Evolutionary conservation across 2,797 vertebrate genomes (phyloP).

Genomic region (Ptychobarbus kaznakovi): DNA sequence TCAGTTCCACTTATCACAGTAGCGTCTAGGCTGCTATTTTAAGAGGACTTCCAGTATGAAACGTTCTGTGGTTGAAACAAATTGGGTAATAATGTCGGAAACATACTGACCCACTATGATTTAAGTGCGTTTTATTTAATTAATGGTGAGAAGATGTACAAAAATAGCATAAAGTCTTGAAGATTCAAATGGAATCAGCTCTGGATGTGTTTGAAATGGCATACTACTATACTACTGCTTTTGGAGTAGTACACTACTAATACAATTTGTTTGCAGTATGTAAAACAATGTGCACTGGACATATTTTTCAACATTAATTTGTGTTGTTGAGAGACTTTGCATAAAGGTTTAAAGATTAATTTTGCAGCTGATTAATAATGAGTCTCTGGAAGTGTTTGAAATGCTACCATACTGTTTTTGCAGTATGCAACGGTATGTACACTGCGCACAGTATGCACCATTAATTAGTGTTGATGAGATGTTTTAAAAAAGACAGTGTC

Average conservation of each 20-base stretch:
- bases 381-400: background rate
- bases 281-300: background rate
- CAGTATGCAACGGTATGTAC: background rate
- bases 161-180: background rate
- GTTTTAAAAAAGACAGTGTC: background rate
- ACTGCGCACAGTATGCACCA: background rate
- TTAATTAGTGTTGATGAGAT: background rate
- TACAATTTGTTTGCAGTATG: background rate
- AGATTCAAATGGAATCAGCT: background rate
- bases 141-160: background rate
- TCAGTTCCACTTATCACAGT: background rate
- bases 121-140: background rate
- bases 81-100: background rate
- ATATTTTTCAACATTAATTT: background rate
- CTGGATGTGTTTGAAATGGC: background rate
- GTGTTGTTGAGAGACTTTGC: background rate
- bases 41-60: background rate
- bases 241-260: background rate
- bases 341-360: background rate
- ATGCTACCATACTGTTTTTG: conserved; percentile 5
- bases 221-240: background rate
- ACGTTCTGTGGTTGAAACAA: background rate
- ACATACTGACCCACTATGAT: background rate
- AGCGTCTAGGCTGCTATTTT: conserved; percentile 16
- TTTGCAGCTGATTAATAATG: background rate